Evolutionary conservation across 2,888 invertebrate species (phyloP), one percentile per base, ranked within the genome.

Genomic region (Stictocephala bisonia): DNA sequence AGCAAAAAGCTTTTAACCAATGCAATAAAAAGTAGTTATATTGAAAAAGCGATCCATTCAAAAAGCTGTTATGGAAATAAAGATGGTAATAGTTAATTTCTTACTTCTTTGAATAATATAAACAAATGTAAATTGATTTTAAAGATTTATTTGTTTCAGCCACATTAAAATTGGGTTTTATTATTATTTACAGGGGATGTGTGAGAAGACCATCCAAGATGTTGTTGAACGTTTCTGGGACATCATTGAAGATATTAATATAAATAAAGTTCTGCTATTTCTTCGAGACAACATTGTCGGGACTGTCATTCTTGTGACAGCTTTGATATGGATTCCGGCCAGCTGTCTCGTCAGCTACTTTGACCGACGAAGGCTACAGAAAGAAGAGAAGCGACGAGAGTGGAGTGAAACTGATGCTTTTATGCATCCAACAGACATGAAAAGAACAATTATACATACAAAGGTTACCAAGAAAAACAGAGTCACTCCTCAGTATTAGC

Each of bases 151-250:
- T n/a, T n/a, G n/a, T n/a, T n/a, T n/a, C n/a, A n/a, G n/a, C n/a
- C n/a, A n/a, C n/a, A n/a, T n/a, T n/a, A n/a, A n/a, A n/a, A n/a
- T n/a, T n/a, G n/a, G n/a, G 44, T 44, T 44, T 18, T 7, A 35
- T 22, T 60, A 15, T 60, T 60, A 51, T 41, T 83, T 84, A 3
- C 83, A 97, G 95, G 97, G 97, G 7, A 88, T 93, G 26, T 98
- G 97, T 82, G 95, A 96, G 84, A 96, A 96, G 85, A 95, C 96
- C 0, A 93, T 95, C 75, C 95, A 96, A 83, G 97, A 97, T 82
- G 95, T 97, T 24, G 96, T 97, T 9, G 96, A 97, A 84, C 89
- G 97, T 29, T 95, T 98, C 85, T 98, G 97, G 96, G 95, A 96
- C 83, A 96, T 98, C 66, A 97, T 98, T 76, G 97, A 97, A 84